Percentiles rank a stretch among this genome's conserved stretches.
These are phyloP conservation scores for Augiades crinisus DNA, from an alignment of 2,888 invertebrate species.

Conservation along the genomic window DNA sequence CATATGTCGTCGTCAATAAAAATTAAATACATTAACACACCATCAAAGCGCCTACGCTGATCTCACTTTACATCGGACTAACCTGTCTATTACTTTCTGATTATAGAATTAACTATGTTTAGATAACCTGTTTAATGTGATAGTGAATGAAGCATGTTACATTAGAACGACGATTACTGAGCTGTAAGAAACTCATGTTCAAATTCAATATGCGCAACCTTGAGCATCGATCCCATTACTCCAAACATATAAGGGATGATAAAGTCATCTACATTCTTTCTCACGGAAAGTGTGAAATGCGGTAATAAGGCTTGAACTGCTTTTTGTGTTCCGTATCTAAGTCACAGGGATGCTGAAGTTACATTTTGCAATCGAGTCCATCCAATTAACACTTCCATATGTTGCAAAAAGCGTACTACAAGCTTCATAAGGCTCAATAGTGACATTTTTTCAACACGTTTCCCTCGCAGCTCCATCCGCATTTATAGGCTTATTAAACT, in stretches of 20 bases:
- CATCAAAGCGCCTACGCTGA: background rate
- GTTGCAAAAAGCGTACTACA: constrained; percentile 22
- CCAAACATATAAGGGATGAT: constrained; percentile 11
- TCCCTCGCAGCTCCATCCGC: too few species aligned
- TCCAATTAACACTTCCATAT: constrained; percentile 33
- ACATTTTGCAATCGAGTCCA: constrained; percentile 23
- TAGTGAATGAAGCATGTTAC: too few species aligned
- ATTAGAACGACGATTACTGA: too few species aligned
- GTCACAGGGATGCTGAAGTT: constrained; percentile 21
- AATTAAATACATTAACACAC: background rate
- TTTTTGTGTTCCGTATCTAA: constrained; percentile 20
- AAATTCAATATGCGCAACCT: too few species aligned
- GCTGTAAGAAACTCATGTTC: too few species aligned
- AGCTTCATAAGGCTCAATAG: background rate
- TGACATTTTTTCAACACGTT: too few species aligned
- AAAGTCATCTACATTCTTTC: constrained; percentile 13
- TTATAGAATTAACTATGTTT: too few species aligned
- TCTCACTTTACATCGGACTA: too few species aligned
- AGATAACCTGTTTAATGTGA: too few species aligned
- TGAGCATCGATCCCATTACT: background rate
- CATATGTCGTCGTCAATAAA: too few species aligned
- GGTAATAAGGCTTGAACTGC: constrained; percentile 3
- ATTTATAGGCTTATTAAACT: too few species aligned
- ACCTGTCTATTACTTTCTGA: too few species aligned
- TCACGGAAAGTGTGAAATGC: constrained; percentile 8